phyloP scores from a whole-genome alignment of 2,888 invertebrate genomes.

The Parapristionchus giblindavisi region DNA sequence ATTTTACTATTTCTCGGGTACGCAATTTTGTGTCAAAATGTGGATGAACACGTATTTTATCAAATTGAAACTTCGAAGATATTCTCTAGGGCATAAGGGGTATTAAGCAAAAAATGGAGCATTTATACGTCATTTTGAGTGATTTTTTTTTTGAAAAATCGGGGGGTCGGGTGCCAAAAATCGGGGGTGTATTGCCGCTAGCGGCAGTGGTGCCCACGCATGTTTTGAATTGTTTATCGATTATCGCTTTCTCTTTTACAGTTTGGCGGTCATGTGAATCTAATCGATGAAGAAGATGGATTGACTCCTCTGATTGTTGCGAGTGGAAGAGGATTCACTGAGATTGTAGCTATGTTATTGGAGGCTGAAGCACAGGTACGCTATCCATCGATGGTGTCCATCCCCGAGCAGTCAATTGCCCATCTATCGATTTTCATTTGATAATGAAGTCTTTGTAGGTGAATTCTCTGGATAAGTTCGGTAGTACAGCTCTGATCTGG shows the following conservation, averaged over 20 bases:
- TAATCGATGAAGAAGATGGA: constrained; percentile 83
- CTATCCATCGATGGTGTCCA: neutral
- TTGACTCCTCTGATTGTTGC: constrained; percentile 67
- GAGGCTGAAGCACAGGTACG: constrained; percentile 77
- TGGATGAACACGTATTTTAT: too few species aligned
- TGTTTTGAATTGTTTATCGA: too few species aligned
- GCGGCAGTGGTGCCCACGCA: too few species aligned
- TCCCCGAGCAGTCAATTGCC: neutral
- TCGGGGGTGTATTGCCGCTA: too few species aligned
- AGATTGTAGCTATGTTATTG: constrained; percentile 84
- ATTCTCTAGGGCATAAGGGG: too few species aligned
- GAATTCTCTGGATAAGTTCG: constrained; percentile 70
- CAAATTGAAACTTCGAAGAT: too few species aligned
- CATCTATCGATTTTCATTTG: neutral
- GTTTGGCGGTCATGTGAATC: constrained; percentile 87
- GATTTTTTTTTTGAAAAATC: too few species aligned
- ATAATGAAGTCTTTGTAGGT: constrained; percentile 42
- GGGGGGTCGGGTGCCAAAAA: too few species aligned
- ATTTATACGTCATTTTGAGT: too few species aligned
- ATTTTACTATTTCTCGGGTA: too few species aligned
- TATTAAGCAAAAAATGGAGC: too few species aligned
- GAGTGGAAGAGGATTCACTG: constrained; percentile 82
- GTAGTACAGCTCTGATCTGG: constrained; percentile 83
- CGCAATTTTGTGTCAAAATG: too few species aligned
- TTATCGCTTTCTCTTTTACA: constrained; percentile 32